These are phyloP conservation scores for Drosophila prolongata DNA, from an alignment of 2,888 invertebrate species.

Conservation along the genomic window DNA sequence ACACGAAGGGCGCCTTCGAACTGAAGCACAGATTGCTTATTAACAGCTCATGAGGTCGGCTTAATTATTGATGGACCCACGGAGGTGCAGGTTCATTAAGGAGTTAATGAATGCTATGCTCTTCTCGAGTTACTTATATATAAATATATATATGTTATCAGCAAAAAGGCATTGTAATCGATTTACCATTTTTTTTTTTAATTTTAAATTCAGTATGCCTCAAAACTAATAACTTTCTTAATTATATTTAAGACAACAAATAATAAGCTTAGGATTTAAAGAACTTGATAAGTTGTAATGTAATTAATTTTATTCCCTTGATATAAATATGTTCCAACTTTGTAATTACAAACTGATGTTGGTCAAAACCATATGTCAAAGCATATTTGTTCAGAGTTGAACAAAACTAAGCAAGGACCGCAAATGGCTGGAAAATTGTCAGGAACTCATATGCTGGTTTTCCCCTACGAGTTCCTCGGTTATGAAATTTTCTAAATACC, in stretches of 20 bases:
- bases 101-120: background rate
- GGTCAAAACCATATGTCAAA: background rate
- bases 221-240: too few relatives aligned
- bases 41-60: conserved; percentile 18
- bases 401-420: conserved; percentile 1
- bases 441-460: conserved; percentile 7
- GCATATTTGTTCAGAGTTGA: conserved; percentile 6
- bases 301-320: too few relatives aligned
- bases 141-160: too few relatives aligned
- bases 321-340: background rate
- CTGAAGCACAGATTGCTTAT: conserved; percentile 34
- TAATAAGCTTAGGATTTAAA: too few relatives aligned
- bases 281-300: background rate
- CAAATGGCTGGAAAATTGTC: conserved; percentile 16
- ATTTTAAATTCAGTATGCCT: too few relatives aligned
- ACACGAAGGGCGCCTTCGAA: conserved; percentile 1
- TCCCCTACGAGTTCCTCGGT: background rate
- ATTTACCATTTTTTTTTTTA: too few relatives aligned
- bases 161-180: too few relatives aligned
- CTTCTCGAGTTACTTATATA: too few relatives aligned
- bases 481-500: conserved; percentile 19
- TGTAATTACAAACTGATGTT: background rate
- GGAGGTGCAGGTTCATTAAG: background rate
- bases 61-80: conserved; percentile 27
- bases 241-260: too few relatives aligned